Conservation (phyloP, 1,140 invertebrate genomes). For the Lethrus apterus region DNA sequence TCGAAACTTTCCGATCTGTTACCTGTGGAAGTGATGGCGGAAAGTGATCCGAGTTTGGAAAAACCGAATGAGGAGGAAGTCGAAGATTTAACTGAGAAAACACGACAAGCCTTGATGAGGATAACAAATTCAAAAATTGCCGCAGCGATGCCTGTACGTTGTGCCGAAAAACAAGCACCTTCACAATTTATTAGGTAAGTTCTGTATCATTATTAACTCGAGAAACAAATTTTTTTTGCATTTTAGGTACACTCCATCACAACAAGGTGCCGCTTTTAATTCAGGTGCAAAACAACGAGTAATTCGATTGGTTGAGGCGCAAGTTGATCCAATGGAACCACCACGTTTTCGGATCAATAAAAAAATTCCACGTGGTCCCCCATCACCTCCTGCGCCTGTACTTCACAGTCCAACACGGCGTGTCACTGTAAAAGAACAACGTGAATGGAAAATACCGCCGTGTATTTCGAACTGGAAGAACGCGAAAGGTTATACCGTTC, state of each 20-base stretch:
- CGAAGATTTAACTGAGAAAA: slow-evolving; percentile 80
- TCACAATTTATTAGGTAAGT: slow-evolving; percentile 11
- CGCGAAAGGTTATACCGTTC: slow-evolving; percentile 96
- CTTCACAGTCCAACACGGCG: slow-evolving; percentile 97
- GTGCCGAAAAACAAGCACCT: slow-evolving; percentile 71
- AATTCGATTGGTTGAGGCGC: slow-evolving; percentile 92
- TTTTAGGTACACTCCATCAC: slow-evolving; percentile 97
- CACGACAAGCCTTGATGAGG: slow-evolving; percentile 74
- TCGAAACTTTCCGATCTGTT: slow-evolving; percentile 90
- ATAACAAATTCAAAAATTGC: slow-evolving; percentile 84
- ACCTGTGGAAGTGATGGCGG: slow-evolving; percentile 85
- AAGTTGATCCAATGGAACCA: slow-evolving; percentile 97
- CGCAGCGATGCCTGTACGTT: slow-evolving; percentile 87
- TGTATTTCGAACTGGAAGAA: slow-evolving; percentile 99
- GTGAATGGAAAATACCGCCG: slow-evolving; percentile 99
- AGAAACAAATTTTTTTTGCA: slow-evolving; percentile 31
- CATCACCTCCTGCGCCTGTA: slow-evolving; percentile 92
- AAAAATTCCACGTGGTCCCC: slow-evolving; percentile 94
- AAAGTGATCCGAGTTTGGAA: slow-evolving; percentile 83
- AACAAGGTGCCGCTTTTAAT: slow-evolving; percentile 92
- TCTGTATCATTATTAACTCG: slow-evolving; percentile 1
- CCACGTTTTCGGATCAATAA: slow-evolving; percentile 95
- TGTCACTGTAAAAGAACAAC: slow-evolving; percentile 96
- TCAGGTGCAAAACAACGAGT: slow-evolving; percentile 97
- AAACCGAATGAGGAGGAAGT: slow-evolving; percentile 81